Evolutionary conservation across 2,113 vertebrate species (phyloP).

Genomic region (Austrofundulus limnaeus): DNA sequence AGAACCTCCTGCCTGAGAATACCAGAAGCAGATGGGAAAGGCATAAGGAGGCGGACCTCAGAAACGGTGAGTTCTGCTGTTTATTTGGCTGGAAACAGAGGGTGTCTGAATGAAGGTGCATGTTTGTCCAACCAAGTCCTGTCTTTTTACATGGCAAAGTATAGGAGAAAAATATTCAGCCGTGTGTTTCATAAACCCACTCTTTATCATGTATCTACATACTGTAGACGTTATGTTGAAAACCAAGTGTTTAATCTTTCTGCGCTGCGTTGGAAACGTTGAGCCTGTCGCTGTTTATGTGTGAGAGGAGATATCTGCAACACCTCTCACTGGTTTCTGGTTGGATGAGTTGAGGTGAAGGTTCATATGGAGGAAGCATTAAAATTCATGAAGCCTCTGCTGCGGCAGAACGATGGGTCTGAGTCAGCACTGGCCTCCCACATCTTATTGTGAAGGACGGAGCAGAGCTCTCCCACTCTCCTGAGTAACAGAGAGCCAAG

Average conservation of each 20-base stretch:
- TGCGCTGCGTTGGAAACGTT: constrained; percentile 12
- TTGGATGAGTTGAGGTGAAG: constrained; percentile 52
- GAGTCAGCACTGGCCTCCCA: constrained; percentile 49
- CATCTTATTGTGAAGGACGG: constrained; percentile 49
- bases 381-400: constrained; percentile 49
- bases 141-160: constrained; percentile 9
- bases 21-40: constrained; percentile 42
- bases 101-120: constrained; percentile 1
- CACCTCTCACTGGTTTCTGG: constrained; percentile 40
- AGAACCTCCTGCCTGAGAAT: constrained; percentile 79
- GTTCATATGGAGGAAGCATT: constrained; percentile 63
- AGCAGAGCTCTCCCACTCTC: constrained; percentile 48
- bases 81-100: neutral
- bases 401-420: constrained; percentile 32
- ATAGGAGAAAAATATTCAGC: neutral
- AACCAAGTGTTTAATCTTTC: too few relatives aligned
- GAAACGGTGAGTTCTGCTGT: constrained; percentile 44
- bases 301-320: constrained; percentile 33
- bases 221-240: too few relatives aligned
- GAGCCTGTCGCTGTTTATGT: constrained; percentile 25
- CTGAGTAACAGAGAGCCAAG: constrained; percentile 28
- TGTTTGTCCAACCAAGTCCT: constrained; percentile 11
- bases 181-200: too few relatives aligned
- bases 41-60: constrained; percentile 42
- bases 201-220: too few relatives aligned